Evolutionary conservation across 2,113 vertebrate genomes (phyloP).

Genomic region (Platichthys flesus): DNA sequence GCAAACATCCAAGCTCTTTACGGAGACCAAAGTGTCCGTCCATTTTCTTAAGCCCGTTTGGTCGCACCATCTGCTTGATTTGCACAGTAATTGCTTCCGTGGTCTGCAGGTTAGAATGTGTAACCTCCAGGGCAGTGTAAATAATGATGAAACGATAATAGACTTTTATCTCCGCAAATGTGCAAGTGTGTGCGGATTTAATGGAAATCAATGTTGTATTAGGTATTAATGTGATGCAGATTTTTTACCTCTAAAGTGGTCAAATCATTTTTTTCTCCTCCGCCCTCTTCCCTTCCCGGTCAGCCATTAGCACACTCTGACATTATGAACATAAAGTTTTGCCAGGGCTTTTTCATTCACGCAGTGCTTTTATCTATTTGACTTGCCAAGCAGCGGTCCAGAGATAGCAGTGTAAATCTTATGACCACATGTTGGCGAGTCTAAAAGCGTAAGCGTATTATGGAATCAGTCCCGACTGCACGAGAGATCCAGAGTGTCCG

Average conservation of each 20-base stretch:
- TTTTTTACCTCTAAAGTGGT: background rate
- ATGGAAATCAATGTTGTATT: constrained; percentile 45
- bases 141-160: constrained; percentile 60
- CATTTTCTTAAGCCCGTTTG: constrained; percentile 79
- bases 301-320: background rate
- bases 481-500: constrained; percentile 29
- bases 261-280: background rate
- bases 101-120: constrained; percentile 63
- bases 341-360: background rate
- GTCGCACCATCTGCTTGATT: constrained; percentile 75
- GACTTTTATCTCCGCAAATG: constrained; percentile 44
- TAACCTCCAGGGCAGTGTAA: constrained; percentile 63
- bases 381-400: background rate
- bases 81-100: constrained; percentile 73
- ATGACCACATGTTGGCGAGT: constrained; percentile 17
- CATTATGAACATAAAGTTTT: constrained; percentile 9
- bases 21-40: constrained; percentile 72
- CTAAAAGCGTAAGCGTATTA: constrained; percentile 34
- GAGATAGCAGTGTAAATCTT: constrained; percentile 17
- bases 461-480: constrained; percentile 24
- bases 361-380: constrained; percentile 13
- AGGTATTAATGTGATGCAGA: constrained; percentile 29
- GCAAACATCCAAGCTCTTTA: constrained; percentile 48
- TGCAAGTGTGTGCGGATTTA: constrained; percentile 31
- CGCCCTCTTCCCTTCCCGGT: background rate